Conservation (phyloP, 2,797 vertebrate species). For the Hafferia zeledoni region DNA sequence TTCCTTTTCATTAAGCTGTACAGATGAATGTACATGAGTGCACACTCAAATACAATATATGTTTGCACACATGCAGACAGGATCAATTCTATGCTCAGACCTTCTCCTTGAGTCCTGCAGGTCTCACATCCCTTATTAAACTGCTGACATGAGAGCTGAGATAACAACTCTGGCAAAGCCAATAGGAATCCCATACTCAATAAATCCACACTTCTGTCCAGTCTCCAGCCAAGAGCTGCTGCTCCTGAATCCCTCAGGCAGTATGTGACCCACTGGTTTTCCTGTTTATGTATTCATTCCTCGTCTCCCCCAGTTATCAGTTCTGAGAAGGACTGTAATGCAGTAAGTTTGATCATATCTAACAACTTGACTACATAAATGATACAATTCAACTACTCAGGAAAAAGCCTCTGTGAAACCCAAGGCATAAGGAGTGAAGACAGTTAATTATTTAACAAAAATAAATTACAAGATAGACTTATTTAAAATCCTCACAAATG, state of each 20-base stretch:
- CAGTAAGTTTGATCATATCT: neutral
- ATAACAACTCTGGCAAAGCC: neutral
- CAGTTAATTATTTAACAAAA: neutral
- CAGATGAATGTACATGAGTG: neutral
- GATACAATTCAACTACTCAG: neutral
- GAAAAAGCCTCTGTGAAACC: neutral
- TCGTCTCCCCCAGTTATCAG: fast-evolving
- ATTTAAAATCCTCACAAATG: neutral
- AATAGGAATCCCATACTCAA: neutral
- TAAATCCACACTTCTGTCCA: neutral
- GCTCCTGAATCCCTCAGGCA: neutral
- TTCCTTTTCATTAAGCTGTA: neutral
- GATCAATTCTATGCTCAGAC: neutral
- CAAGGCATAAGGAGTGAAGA: neutral
- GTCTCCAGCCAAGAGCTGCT: neutral
- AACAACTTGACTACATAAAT: neutral
- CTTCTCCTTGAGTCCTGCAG: neutral
- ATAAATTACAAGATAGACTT: neutral
- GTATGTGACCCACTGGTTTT: fast-evolving
- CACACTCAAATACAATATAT: neutral
- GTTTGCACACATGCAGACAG: neutral
- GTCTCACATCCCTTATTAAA: fast-evolving
- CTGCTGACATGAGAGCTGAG: fast-evolving
- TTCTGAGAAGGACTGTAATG: neutral
- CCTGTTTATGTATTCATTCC: neutral